Evolutionary conservation across 2,113 vertebrate genomes (phyloP), one percentile per base, ranked within the genome.

Genomic region (Andinoacara biseriatus): DNA sequence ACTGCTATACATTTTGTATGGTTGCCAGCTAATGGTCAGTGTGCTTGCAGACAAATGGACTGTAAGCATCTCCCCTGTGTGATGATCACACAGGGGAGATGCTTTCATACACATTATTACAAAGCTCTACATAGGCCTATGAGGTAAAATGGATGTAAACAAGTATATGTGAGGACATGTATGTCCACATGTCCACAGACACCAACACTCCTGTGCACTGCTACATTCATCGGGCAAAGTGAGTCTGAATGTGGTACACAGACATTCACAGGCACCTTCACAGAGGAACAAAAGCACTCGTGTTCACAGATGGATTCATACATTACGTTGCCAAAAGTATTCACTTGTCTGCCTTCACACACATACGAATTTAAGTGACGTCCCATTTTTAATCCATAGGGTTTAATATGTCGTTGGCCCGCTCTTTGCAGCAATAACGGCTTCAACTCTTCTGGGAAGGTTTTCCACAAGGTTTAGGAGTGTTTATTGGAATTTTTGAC

Each of bases 1-100:
- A 94, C 86, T 56, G 87, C 91, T 90, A 93, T 95, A 93, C 92
- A 94, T 95, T 93, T 94, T 95, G 94, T 92, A 94, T 95, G 92
- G 89, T 90, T 90, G 86, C 89, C 92, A 77, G 88, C 93, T 94
- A 94, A 94, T 95, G 93, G 92, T 94, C 89, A 94, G 87, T 87
- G 85, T 86, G 91, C 86, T 91, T 46, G 89, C 88, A 88, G 91
- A 94, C 92, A 93, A 94, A 93, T 93, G 91, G 93, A 93, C 84
- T 91, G 82, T 93, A 87, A 92, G 89, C 91, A 87, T 90, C 84
- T 87, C 83, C 89, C 85, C 46, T 52, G 87, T 87, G 89, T 83
- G 83, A 85, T 86, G 76, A 91, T 90, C 58, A 58, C 92, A 88
- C 82, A 57, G 22, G 78, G 81, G 87, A 91, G 80, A 84, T 57